Conservation (phyloP, 2,113 vertebrate species). For the Octodon degus region DNA sequence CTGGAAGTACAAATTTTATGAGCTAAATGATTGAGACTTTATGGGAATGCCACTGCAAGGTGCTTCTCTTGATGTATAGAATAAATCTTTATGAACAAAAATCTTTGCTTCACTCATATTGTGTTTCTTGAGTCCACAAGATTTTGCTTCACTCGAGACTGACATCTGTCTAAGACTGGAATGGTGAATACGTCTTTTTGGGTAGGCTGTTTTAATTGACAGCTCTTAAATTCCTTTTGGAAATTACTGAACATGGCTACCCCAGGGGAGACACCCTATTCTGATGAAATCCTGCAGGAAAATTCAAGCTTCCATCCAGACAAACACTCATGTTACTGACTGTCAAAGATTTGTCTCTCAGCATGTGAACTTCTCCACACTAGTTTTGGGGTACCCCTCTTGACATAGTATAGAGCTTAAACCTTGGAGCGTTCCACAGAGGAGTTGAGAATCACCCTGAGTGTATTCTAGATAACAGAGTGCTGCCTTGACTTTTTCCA, state of each 20-base stretch:
- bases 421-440: not conserved
- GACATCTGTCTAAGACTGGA: conserved; percentile 63
- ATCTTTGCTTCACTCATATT: conserved; percentile 53
- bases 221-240: conserved; percentile 65
- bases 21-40: not conserved
- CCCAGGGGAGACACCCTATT: conserved; percentile 27
- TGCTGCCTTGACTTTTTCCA: not conserved
- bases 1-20: conserved; percentile 27
- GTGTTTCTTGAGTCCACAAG: conserved; percentile 29
- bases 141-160: conserved; percentile 57
- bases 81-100: conserved; percentile 21
- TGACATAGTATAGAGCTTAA: not conserved
- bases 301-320: not conserved
- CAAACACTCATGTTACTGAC: not conserved
- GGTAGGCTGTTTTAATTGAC: conserved; percentile 65
- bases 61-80: conserved; percentile 15
- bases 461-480: not conserved
- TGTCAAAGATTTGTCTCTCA: not conserved
- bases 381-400: not conserved
- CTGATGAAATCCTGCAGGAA: conserved; percentile 42
- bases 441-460: not conserved
- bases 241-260: conserved; percentile 33
- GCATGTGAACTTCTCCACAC: not conserved
- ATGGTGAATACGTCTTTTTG: conserved; percentile 48
- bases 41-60: conserved; percentile 1